Evolutionary conservation across 37 sponge, comb jelly and placozoan species (phyloP).

Genomic region (Corticium candelabrum): DNA sequence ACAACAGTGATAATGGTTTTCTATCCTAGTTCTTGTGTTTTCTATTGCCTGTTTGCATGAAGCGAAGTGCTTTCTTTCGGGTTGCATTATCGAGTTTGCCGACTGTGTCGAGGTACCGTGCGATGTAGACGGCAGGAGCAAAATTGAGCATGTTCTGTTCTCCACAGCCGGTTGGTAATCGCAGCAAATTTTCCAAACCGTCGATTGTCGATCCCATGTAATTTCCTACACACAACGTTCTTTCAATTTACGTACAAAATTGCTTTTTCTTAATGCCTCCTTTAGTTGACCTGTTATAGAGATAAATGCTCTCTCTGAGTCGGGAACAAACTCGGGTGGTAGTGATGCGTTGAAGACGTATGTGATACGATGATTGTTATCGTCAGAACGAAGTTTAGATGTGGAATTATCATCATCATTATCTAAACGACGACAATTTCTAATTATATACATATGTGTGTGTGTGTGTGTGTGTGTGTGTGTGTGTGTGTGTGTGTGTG

Average conservation of each 20-base stretch:
- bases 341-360: not conserved
- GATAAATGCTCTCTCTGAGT: not conserved
- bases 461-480: too few relatives aligned
- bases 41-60: not conserved
- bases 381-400: too few relatives aligned
- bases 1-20: not conserved
- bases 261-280: too few relatives aligned
- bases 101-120: not conserved
- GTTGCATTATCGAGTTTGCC: not conserved
- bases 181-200: not conserved
- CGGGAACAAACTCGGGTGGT: not conserved
- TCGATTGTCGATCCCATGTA: not conserved
- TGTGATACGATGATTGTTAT: too few relatives aligned
- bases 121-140: not conserved
- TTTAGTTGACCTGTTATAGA: constrained; percentile 1
- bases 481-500: too few relatives aligned
- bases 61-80: not conserved
- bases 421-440: too few relatives aligned
- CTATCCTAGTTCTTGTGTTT: not conserved
- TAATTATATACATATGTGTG: too few relatives aligned
- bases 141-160: constrained; percentile 1
- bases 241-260: too few relatives aligned
- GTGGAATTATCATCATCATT: too few relatives aligned
- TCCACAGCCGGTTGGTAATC: not conserved
- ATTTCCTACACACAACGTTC: not conserved